These are phyloP conservation scores for Indicator maculatus DNA, from an alignment of 2,113 vertebrate genomes.

Conservation along the genomic window DNA sequence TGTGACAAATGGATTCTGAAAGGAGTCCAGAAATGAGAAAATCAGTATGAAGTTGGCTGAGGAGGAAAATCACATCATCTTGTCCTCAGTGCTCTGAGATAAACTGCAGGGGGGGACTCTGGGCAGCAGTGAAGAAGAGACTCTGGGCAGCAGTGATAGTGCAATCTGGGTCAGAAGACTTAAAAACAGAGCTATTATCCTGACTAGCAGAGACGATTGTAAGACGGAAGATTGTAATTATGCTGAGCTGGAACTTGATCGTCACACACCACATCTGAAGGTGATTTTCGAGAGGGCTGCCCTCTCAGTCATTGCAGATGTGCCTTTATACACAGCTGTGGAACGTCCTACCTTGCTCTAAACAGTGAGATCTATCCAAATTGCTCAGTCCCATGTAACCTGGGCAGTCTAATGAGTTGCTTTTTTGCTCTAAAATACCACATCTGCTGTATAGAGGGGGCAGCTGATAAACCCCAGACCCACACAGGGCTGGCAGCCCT, in stretches of 20 bases:
- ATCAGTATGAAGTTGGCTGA: neutral
- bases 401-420: neutral
- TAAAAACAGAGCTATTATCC: conserved; percentile 36
- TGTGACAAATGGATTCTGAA: neutral
- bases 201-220: neutral
- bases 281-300: neutral
- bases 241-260: neutral
- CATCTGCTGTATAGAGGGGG: neutral
- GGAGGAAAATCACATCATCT: neutral
- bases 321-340: neutral
- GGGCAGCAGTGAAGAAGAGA: neutral
- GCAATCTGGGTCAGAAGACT: conserved; percentile 27
- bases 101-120: neutral
- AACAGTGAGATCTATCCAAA: no score
- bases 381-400: neutral
- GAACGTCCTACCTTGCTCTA: neutral
- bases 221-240: conserved; percentile 19
- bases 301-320: neutral
- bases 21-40: neutral
- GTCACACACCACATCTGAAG: neutral
- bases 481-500: neutral
- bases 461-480: neutral
- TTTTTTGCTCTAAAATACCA: neutral
- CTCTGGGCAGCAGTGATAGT: neutral
- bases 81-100: neutral